A percentile compares a stretch with the other conserved stretches of the same genome.
Conservation (phyloP, 64 coral and sea anemone species). For the Anthopleura sola region DNA sequence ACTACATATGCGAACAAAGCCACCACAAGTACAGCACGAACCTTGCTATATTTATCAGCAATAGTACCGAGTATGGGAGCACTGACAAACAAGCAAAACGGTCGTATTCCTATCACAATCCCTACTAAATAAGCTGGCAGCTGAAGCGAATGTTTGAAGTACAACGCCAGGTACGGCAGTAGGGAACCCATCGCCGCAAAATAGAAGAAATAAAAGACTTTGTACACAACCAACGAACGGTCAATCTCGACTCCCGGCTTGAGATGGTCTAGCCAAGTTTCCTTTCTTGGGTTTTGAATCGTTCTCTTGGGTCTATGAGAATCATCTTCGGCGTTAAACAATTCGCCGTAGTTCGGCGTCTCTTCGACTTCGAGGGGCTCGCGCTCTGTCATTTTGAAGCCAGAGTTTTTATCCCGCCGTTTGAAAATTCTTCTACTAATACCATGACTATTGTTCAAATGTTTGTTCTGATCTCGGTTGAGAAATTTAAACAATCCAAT, state of each 20-base stretch:
- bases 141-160: slow-evolving; percentile 90
- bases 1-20: slow-evolving; percentile 74
- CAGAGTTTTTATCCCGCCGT: neutral
- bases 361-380: slow-evolving; percentile 7
- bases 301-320: neutral
- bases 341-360: slow-evolving; percentile 5
- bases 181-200: slow-evolving; percentile 82
- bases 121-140: slow-evolving; percentile 84
- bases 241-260: slow-evolving; percentile 57
- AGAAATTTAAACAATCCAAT: neutral
- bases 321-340: slow-evolving; percentile 61
- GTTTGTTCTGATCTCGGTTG: neutral
- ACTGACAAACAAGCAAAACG: slow-evolving; percentile 87
- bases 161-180: slow-evolving; percentile 75
- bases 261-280: slow-evolving; percentile 50
- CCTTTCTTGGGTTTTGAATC: neutral
- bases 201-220: slow-evolving; percentile 96
- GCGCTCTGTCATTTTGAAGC: slow-evolving; percentile 19
- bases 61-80: slow-evolving; percentile 83
- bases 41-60: slow-evolving; percentile 92
- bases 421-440: neutral
- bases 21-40: slow-evolving; percentile 61
- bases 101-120: slow-evolving; percentile 73
- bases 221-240: slow-evolving; percentile 72
- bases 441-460: neutral